A percentile compares a stretch with the other conserved stretches of the same genome.
Conservation (phyloP, 2,888 invertebrate species). For the Napeogenes inachia region DNA sequence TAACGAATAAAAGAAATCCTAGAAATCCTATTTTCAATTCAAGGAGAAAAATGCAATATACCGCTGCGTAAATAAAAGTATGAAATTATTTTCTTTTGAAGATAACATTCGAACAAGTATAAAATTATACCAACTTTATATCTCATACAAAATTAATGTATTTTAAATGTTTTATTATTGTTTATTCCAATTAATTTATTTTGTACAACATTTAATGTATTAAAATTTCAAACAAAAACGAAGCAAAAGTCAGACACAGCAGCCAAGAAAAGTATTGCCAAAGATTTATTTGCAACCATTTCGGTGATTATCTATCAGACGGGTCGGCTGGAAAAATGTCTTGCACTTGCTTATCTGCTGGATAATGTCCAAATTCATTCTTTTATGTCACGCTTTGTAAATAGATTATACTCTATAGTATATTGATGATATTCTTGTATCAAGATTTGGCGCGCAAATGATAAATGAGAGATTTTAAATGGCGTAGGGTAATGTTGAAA, state of each 20-base stretch:
- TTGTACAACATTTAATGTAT: not conserved
- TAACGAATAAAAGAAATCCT: conserved; percentile 13
- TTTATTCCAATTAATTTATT: no score
- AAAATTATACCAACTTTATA: not conserved
- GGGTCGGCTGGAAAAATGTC: conserved; percentile 26
- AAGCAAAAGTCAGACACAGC: conserved; percentile 17
- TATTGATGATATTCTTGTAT: conserved; percentile 29
- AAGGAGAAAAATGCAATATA: conserved; percentile 9
- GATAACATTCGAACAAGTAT: not conserved
- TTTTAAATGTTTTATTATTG: not conserved
- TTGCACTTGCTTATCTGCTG: conserved; percentile 19
- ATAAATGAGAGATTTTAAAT: conserved; percentile 15
- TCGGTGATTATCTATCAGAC: conserved; percentile 25
- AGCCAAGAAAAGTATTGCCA: conserved; percentile 22
- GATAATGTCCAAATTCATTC: conserved; percentile 10
- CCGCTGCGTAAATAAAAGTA: conserved; percentile 6
- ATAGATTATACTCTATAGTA: conserved; percentile 28
- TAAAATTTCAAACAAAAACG: conserved; percentile 9
- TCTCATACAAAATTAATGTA: not conserved
- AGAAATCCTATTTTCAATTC: conserved; percentile 3
- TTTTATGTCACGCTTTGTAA: conserved; percentile 32
- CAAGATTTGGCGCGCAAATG: conserved; percentile 23
- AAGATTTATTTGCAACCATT: conserved; percentile 22
- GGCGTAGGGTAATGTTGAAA: conserved; percentile 6
- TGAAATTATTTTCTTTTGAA: not conserved